Evolutionary conservation across 1,140 invertebrate genomes (phyloP), one percentile per base, ranked within the genome.

Genomic region (Brachionus asplanchnoidis): DNA sequence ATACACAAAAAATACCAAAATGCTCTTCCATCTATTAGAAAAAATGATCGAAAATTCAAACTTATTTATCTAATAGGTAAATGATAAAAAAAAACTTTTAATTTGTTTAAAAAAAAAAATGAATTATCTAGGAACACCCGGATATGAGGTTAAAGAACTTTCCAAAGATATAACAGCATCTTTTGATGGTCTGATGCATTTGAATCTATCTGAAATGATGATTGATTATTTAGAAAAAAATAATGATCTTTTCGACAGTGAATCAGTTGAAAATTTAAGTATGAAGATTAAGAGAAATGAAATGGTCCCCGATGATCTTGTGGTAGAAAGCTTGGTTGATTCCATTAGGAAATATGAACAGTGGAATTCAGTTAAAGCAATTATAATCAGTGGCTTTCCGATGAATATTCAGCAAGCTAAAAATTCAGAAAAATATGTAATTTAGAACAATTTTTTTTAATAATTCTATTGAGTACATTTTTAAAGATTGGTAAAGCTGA

Each of bases 51-150:
- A 28, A 82, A 40, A 82, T 23, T 60, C n/a, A 60, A 82, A 36
- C n/a, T 82, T 20, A 82, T 82, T n/a, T 82, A 65, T 46, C 20
- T 82, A 0, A 65, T 36, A 5, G 79, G 79, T 82, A 65, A 65
- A 12, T 40, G 40, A 9, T n/a, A 11, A n/a, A 11, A 12, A 20
- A 36, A 65, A 82, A 6, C 11, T 44, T 23, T 0, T 17, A 40
- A 44, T 2, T 8, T 65, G 26, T 14, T 46, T 68, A 44, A 46
- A 20, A 40, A 20, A 53, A 3, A 28, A 56, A 36, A 17, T 53
- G 20, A 26, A 1, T 60, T 68, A 0, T 28, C 6, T 36, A 82
- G 36, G 36, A 65, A 28, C 79, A 65, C 14, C 79, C 14, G 79
- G 53, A 28, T 82, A 68, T 82, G 79, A 65, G 12, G 17, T 23